phyloP scores from a whole-genome alignment of 2,797 vertebrate species.

The Pangasius djambal region DNA sequence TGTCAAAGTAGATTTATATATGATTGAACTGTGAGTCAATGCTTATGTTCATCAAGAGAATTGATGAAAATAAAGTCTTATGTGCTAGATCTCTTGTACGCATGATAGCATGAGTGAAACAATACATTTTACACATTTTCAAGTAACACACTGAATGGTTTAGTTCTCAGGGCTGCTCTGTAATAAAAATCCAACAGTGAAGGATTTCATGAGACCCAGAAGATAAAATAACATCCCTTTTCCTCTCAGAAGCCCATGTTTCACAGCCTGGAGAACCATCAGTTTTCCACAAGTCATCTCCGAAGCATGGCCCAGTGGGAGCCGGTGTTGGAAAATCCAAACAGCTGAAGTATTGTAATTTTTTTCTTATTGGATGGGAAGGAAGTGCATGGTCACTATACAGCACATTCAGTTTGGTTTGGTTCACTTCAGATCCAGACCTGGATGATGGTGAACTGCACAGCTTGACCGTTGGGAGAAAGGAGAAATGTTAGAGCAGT shows the following conservation, averaged over 20 bases:
- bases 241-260: constrained; percentile 34
- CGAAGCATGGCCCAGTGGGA: constrained; percentile 20
- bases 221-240: constrained; percentile 17
- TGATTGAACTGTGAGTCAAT: neutral
- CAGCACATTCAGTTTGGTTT: constrained; percentile 1
- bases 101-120: neutral
- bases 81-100: neutral
- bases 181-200: constrained; percentile 17
- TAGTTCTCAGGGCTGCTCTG: neutral
- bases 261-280: constrained; percentile 28
- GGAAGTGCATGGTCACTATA: constrained; percentile 42
- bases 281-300: constrained; percentile 29
- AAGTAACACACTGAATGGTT: neutral
- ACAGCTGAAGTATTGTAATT: constrained; percentile 32
- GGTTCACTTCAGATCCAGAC: neutral
- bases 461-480: constrained; percentile 18
- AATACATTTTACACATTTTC: neutral
- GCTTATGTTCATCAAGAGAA: neutral
- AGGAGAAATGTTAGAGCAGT: constrained; percentile 17
- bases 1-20: neutral
- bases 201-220: constrained; percentile 30
- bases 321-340: constrained; percentile 33
- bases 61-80: neutral
- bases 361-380: constrained; percentile 39
- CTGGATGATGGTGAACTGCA: neutral